phyloP scores from a whole-genome alignment of 2,888 invertebrate genomes.

The Synergus japonicus region DNA sequence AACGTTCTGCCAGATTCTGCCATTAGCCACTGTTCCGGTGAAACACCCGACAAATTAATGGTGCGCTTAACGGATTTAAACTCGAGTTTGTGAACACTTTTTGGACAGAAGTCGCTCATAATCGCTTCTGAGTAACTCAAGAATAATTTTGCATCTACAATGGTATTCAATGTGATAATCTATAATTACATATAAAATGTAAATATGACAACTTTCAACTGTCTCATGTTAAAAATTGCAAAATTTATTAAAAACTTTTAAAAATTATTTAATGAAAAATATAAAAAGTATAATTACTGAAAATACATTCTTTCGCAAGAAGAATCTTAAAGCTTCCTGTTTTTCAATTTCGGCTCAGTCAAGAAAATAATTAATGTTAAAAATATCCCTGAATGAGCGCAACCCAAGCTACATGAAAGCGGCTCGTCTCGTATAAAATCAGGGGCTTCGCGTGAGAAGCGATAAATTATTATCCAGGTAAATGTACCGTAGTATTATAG shows the following conservation, averaged over 20 bases:
- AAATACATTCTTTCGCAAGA: too few species aligned
- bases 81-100: constrained; percentile 15
- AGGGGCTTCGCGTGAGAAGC: background rate
- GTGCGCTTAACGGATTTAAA: constrained; percentile 63
- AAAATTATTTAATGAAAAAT: too few species aligned
- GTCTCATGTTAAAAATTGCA: too few species aligned
- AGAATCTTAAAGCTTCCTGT: too few species aligned
- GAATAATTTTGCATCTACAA: constrained; percentile 5
- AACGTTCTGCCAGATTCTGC: constrained; percentile 49
- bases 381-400: background rate
- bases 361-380: too few species aligned
- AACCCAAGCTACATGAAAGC: background rate
- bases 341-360: too few species aligned
- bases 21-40: constrained; percentile 60
- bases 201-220: too few species aligned
- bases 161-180: background rate
- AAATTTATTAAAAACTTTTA: too few species aligned
- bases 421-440: background rate
- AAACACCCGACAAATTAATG: constrained; percentile 66
- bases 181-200: background rate
- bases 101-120: background rate
- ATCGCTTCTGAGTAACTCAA: constrained; percentile 16
- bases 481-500: constrained; percentile 15
- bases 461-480: constrained; percentile 14
- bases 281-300: too few species aligned